A percentile compares a stretch with the other conserved stretches of the same genome.
Evolutionary conservation across 1,140 invertebrate genomes (phyloP).

Genomic region (Monomorium pharaonis): DNA sequence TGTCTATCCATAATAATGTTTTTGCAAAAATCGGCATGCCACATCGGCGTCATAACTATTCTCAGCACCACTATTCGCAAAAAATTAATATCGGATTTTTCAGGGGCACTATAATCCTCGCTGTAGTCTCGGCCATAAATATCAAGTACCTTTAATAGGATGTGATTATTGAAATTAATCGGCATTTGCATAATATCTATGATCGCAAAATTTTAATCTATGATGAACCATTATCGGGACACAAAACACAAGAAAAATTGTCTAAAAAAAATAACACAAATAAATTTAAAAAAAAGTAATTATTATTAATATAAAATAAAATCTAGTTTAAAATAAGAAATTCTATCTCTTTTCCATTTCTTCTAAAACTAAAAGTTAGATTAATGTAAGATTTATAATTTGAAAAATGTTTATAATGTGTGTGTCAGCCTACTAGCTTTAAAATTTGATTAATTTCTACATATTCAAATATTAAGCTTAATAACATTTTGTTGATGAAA

Average conservation of each 20-base stretch:
- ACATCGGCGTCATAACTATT: constrained; percentile 4
- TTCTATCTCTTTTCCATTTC: not conserved
- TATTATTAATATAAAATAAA: not conserved
- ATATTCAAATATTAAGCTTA: not conserved
- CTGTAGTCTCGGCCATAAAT: not conserved
- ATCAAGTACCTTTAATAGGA: not conserved
- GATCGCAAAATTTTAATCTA: not conserved
- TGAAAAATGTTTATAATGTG: not conserved
- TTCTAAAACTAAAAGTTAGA: not conserved
- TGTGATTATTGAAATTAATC: not conserved
- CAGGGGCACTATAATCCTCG: not conserved
- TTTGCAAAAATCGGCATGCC: not conserved
- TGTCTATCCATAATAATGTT: not conserved
- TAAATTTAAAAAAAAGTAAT: not conserved
- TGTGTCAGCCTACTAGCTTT: too few species aligned
- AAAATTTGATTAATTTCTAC: not conserved
- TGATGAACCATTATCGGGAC: not conserved
- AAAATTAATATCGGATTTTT: constrained; percentile 45
- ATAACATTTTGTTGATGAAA: not conserved
- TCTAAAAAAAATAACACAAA: not conserved
- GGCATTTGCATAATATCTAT: too few species aligned
- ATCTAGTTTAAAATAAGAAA: not conserved
- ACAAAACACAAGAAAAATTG: not conserved
- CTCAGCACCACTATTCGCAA: not conserved
- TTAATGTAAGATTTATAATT: not conserved